These are phyloP conservation scores for Drosophila kanapiae DNA, from an alignment of 1,140 invertebrate genomes.

Conservation along the genomic window DNA sequence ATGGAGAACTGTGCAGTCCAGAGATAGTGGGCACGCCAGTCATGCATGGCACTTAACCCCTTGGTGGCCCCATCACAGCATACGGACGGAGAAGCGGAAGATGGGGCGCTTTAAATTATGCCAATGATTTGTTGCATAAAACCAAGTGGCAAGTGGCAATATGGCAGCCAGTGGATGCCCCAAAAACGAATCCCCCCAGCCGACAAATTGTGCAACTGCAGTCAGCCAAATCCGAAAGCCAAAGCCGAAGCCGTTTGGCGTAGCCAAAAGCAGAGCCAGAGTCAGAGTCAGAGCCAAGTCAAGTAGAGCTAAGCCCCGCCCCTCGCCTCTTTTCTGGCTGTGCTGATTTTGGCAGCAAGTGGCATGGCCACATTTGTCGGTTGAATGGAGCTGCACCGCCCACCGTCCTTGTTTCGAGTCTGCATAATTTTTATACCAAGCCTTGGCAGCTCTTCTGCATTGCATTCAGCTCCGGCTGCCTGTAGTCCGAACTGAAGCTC, in stretches of 20 bases:
- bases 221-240: constrained; percentile 20
- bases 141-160: constrained; percentile 79
- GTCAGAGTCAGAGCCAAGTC: constrained; percentile 58
- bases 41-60: constrained; percentile 73
- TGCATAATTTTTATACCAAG: constrained; percentile 79
- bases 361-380: constrained; percentile 80
- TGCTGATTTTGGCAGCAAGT: constrained; percentile 81
- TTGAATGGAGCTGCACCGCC: constrained; percentile 54
- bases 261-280: constrained; percentile 24
- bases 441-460: constrained; percentile 62
- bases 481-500: constrained; percentile 6
- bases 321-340: constrained; percentile 15
- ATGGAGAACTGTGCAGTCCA: constrained; percentile 26
- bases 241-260: constrained; percentile 44
- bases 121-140: constrained; percentile 83
- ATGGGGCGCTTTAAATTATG: constrained; percentile 76
- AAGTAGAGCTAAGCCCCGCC: constrained; percentile 37
- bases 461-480: constrained; percentile 29
- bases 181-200: constrained; percentile 69
- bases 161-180: constrained; percentile 65
- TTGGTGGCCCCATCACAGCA: constrained; percentile 23
- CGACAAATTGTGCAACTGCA: constrained; percentile 80
- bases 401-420: constrained; percentile 54
- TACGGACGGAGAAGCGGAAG: constrained; percentile 4
- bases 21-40: constrained; percentile 27